phyloP scores from a whole-genome alignment of 2,888 invertebrate species.

The Pandemis cinnamomeana region DNA sequence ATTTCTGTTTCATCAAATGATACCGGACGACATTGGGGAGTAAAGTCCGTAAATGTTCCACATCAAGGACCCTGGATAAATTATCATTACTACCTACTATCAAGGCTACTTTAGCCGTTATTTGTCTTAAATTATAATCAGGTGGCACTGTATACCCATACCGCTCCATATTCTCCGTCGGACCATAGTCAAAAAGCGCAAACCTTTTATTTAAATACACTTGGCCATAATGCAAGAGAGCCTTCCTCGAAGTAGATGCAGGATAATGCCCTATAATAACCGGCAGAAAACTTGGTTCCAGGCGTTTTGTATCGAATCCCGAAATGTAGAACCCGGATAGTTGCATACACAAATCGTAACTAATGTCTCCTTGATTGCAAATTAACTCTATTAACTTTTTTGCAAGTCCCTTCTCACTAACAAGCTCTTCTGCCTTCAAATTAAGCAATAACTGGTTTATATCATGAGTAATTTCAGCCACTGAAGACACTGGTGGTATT shows the following conservation, averaged over 20 bases:
- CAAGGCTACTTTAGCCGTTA: slow-evolving; percentile 46
- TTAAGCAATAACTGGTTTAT: slow-evolving; percentile 44
- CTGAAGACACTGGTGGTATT: background rate
- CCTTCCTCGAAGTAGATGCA: background rate
- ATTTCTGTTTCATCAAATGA: slow-evolving; percentile 29
- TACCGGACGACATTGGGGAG: slow-evolving; percentile 41
- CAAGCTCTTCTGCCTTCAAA: slow-evolving; percentile 43
- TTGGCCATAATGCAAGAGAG: slow-evolving; percentile 50
- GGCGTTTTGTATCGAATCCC: background rate
- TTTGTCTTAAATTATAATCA: slow-evolving; percentile 50
- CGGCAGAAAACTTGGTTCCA: background rate
- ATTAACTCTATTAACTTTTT: slow-evolving; percentile 1
- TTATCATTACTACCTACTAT: slow-evolving; percentile 37
- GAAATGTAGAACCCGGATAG: background rate
- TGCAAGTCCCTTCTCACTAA: slow-evolving; percentile 13
- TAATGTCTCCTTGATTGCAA: slow-evolving; percentile 16
- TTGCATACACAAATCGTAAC: slow-evolving; percentile 20
- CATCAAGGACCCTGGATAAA: slow-evolving; percentile 36
- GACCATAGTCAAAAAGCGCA: slow-evolving; percentile 49
- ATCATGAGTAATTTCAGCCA: background rate
- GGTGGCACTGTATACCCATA: slow-evolving; percentile 43
- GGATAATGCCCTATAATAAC: background rate
- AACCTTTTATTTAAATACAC: slow-evolving; percentile 46
- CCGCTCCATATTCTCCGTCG: slow-evolving; percentile 17
- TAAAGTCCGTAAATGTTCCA: slow-evolving; percentile 38